phyloP scores from a whole-genome alignment of 1,140 invertebrate genomes.

The Neelides sp. region DNA sequence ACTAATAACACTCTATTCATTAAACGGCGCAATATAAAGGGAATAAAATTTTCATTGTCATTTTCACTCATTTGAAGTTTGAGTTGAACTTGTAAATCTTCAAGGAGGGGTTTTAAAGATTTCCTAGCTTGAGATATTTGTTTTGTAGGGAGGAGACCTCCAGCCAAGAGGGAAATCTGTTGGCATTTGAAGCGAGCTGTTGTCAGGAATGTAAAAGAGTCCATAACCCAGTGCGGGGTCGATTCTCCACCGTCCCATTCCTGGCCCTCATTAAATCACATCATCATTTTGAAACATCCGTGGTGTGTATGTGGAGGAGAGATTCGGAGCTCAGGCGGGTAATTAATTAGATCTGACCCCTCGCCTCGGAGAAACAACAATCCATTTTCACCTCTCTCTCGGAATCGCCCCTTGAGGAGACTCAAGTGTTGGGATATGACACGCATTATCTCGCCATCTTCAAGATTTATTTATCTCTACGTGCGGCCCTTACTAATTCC shows the following conservation, averaged over 20 bases:
- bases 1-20: too few relatives aligned
- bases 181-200: constrained; percentile 19
- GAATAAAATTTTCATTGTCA: too few relatives aligned
- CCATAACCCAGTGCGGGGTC: constrained; percentile 21
- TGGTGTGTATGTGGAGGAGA: neutral
- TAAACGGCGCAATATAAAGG: too few relatives aligned
- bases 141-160: constrained; percentile 20
- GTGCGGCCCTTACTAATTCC: neutral
- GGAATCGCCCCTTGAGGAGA: too few relatives aligned
- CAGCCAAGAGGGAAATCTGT: constrained; percentile 10
- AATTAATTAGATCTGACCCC: constrained; percentile 21
- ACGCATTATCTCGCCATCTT: neutral
- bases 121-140: too few relatives aligned
- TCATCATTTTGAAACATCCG: neutral
- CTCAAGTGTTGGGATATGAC: constrained; percentile 16
- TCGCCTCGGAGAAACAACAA: constrained; percentile 8
- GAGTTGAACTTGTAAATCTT: too few relatives aligned
- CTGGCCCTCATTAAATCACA: neutral
- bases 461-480: neutral
- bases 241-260: constrained; percentile 3
- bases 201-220: constrained; percentile 26
- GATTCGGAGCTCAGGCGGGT: constrained; percentile 1
- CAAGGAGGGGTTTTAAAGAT: too few relatives aligned
- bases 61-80: too few relatives aligned
- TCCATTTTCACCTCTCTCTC: too few relatives aligned